Evolutionary conservation across 1,140 invertebrate genomes (phyloP).

Genomic region (Aradophagus sp.): DNA sequence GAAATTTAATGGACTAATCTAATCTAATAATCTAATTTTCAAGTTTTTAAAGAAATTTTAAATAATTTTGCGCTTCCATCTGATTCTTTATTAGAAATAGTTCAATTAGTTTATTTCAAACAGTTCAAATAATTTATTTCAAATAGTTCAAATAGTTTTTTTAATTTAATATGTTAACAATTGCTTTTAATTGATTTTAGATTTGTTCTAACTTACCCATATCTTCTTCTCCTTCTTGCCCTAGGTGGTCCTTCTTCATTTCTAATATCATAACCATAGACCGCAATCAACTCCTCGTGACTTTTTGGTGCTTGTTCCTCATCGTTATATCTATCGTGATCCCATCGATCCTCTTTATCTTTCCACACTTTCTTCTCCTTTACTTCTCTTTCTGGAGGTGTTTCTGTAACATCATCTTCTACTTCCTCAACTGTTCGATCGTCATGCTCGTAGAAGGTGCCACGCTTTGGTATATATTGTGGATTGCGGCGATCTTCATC

Average conservation of each 20-base stretch:
- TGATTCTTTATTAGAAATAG: too few species aligned
- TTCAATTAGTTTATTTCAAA: too few species aligned
- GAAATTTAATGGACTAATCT: too few species aligned
- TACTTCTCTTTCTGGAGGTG: constrained; percentile 67
- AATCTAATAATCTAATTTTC: too few species aligned
- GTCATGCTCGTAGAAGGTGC: constrained; percentile 97
- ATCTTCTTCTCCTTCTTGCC: constrained; percentile 86
- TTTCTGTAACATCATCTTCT: constrained; percentile 66
- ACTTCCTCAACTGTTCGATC: constrained; percentile 86
- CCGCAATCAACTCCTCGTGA: constrained; percentile 87
- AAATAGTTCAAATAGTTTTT: too few species aligned
- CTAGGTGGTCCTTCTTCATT: constrained; percentile 93
- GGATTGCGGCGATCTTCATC: constrained; percentile 97
- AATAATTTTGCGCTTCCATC: too few species aligned
- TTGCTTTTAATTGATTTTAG: neutral
- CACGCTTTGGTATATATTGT: constrained; percentile 96
- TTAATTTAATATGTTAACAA: too few species aligned
- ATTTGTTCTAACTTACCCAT: constrained; percentile 78
- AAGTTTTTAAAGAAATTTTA: too few species aligned
- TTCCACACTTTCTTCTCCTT: constrained; percentile 78
- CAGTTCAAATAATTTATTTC: too few species aligned
- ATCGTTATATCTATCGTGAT: constrained; percentile 92
- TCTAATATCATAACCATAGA: constrained; percentile 96
- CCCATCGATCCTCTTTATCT: constrained; percentile 85
- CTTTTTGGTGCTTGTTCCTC: constrained; percentile 89